Evolutionary conservation across 2,113 vertebrate species (phyloP), one percentile per base, ranked within the genome.

Genomic region (Rhadina sibilatrix): DNA sequence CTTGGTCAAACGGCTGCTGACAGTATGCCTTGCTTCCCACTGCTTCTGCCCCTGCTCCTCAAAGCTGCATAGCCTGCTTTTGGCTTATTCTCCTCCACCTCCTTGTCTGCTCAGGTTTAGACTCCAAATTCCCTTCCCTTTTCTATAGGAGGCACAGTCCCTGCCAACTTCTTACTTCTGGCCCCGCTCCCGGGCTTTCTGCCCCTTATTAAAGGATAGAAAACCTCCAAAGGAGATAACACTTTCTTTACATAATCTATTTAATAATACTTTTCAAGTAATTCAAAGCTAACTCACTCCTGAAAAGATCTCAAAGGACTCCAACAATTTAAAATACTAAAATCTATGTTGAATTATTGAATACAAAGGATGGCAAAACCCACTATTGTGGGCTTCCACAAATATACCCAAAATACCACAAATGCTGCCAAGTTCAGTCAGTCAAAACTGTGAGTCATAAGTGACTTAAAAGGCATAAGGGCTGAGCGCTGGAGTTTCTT

Each of bases 191-290:
- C 93, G 78, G 91, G 59, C 49, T 80, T 90, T 93, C 86, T 90
- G 83, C 76, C 89, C 90, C 95, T 83, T 75, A 74, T 74, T 90
- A 94, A 90, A 95, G 92, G 54, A 92, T 60, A 92, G 83, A 94
- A 94, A 95, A 75, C 47, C 80, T 83, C 86, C 72, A 89, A 93
- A 93, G 86, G 35, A 92, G 66, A 96, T 70, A 60, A 92, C 38
- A 7, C 80, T 74, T 90, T 76, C 90, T 94, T 96, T 94, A 91
- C 57, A 82, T 96, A 91, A 95, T 92, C 89, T 96, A 82, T 96
- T 94, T 93, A 94, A 91, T 92, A 90, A 87, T 38, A 83, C 80
- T 84, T 96, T 84, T 84, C 89, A 94, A 92, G 87, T 91, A 91
- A 94, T 74, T 95, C 89, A 94, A 94, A 95, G 69, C 72, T 92